Evolutionary conservation across 1,140 invertebrate species (phyloP), one percentile per base, ranked within the genome.

Genomic region (Drosophila sproati): DNA sequence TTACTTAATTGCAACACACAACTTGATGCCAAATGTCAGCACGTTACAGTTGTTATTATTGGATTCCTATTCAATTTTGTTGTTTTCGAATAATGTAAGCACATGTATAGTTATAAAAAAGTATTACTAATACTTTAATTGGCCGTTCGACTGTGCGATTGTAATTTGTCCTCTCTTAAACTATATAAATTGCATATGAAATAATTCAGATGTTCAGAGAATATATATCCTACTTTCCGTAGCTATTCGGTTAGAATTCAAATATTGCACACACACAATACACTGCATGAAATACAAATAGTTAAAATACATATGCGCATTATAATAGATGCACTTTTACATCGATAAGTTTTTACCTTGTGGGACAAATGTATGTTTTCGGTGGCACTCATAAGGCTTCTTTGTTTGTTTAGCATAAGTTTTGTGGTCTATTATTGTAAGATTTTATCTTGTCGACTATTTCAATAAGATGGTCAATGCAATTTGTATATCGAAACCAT

Each of bases 41-140:
- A 62, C 43, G 57, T 35, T 73, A 61, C 20, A 60, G 10, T 43
- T 64, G 31, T 66, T 73, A 51, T 29, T 43, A 32, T 64, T 31
- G 59, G 59, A 45, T 62, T 76, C 69, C 59, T 61, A 60, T 77
- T 64, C 20, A 20, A 20, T 20, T 20, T 20, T 20, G 20, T 20
- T 59, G 39, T 57, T 69, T 78, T 82, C 63, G 59, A 59, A 56
- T 59, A 48, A 55, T 60, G 35, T 48, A 74, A 70, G 72, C 72
- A 55, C 39, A 60, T 55, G 50, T 54, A 66, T n/a, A 56, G 41
- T 45, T 56, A 73, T 41, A 69, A 60, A 69, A 63, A 82, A 78
- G 82, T 86, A 87, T 86, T 87, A 87, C 54, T 66, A 87, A 82
- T 86, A 87, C 76, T 87, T 87, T 52, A 52, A 32, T n/a, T 32